phyloP scores from a whole-genome alignment of 2,888 invertebrate genomes.

The Aphrophora alni region DNA sequence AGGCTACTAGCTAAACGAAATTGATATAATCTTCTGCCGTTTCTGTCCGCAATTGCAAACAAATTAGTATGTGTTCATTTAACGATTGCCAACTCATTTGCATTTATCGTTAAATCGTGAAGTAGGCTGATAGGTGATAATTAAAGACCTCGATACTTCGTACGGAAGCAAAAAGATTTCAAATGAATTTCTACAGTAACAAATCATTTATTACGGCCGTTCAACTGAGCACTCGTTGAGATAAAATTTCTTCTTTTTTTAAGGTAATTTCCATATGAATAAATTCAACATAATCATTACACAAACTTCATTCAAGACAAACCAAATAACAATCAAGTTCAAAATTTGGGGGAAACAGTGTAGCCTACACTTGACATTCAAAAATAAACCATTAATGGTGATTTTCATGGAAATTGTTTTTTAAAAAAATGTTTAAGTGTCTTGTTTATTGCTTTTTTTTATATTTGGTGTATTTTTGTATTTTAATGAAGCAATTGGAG shows the following conservation, averaged over 20 bases:
- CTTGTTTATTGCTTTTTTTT: no score
- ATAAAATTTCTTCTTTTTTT: background rate
- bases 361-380: no score
- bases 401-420: no score
- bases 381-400: no score
- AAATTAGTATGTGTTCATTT: background rate
- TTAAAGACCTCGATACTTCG: background rate
- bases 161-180: background rate
- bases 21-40: background rate
- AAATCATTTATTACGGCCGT: background rate
- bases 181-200: background rate
- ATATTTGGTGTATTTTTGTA: no score
- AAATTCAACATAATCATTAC: no score
- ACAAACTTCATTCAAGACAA: no score
- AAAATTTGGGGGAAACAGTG: no score
- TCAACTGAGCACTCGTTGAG: background rate
- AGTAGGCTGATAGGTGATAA: background rate
- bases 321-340: no score
- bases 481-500: no score
- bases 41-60: background rate
- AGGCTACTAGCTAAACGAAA: background rate
- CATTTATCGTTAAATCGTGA: conserved; percentile 1
- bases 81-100: background rate
- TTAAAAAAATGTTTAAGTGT: no score
- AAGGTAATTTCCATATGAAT: no score